Conservation (phyloP, 2,888 invertebrate species). For the Orchestes rusci region DNA sequence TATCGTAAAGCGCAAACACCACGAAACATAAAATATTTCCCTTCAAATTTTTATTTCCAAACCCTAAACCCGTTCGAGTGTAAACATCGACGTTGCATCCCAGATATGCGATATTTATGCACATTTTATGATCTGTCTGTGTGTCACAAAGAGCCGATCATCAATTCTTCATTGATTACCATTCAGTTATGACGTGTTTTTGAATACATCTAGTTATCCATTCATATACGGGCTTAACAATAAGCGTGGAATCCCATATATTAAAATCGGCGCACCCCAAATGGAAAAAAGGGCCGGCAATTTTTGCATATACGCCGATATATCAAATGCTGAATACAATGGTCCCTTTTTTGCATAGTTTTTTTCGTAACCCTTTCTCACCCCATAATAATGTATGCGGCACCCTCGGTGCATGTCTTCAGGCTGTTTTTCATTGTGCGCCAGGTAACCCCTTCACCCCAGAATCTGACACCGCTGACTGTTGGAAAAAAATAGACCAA, state of each 20-base stretch:
- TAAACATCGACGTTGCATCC: constrained; percentile 12
- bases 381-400: constrained; percentile 44
- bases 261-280: constrained; percentile 34
- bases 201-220: constrained; percentile 48
- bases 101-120: constrained; percentile 31
- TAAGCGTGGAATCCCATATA: constrained; percentile 41
- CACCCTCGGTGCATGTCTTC: constrained; percentile 44
- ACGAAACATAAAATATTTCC: constrained; percentile 11
- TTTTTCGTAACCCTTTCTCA: constrained; percentile 43
- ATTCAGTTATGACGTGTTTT: constrained; percentile 45
- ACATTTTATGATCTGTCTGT: constrained; percentile 36
- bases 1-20: constrained; percentile 8
- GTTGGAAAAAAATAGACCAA: constrained; percentile 45
- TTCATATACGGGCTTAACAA: constrained; percentile 40
- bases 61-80: constrained; percentile 21
- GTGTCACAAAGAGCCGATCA: constrained; percentile 35
- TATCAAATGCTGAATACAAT: constrained; percentile 32
- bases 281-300: constrained; percentile 26
- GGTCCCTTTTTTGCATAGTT: constrained; percentile 45
- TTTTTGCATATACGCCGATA: constrained; percentile 35
- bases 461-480: constrained; percentile 44
- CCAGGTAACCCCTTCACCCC: constrained; percentile 44
- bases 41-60: constrained; percentile 5
- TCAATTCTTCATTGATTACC: constrained; percentile 46
- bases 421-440: constrained; percentile 44